Base-by-base conservation (phyloP, 2,113 vertebrate genomes). In the Plecturocebus donacophilus region DNA sequence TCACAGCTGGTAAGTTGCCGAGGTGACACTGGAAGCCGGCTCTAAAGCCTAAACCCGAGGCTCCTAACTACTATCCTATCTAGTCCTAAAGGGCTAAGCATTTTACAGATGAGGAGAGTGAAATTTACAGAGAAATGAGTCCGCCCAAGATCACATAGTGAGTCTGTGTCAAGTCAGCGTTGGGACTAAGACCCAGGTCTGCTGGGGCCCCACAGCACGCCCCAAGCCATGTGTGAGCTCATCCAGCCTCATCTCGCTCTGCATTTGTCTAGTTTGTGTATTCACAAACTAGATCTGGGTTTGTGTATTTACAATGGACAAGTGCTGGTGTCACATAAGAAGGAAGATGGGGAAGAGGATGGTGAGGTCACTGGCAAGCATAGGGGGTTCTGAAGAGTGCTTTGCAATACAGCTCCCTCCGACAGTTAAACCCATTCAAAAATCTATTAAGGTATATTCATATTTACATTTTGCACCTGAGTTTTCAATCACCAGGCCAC, bases 61-160 rank as follows among this genome's bases (percentile, higher is more conserved):
- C 10, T 84, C 45, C 47, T 32, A 16, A n/a, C 13, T 13, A 17
- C 20, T 1, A 0, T 7, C 0, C 0, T 1, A 45, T 5, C 25
- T 1, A 1, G 8, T 19, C n/a, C 64, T 52, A 32, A 1, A 1
- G 77, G 38, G 83, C n/a, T 17, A 52, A 76, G 27, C 23, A 6
- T 56, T 47, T 56, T 4, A 14, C 30, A 52, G 90, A 19, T 0
- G 49, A 35, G 56, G 27, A 45, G 6, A 19, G n/a, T 38, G 86
- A 83, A 27, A 58, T 17, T n/a, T 42, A 30, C 6, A 6, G 84
- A 75, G 32, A 54, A 19, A 23, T 84, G n/a, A 19, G 38, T 54
- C 35, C 1, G 11, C 11, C 49, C 40, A 30, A 32, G 49, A 21
- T 40, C 56, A 35, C 9, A 2, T 0, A 38, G 45, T 45, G 79